Evolutionary conservation across 2,797 vertebrate species (phyloP).

Genomic region (Pipistrellus nathusii): DNA sequence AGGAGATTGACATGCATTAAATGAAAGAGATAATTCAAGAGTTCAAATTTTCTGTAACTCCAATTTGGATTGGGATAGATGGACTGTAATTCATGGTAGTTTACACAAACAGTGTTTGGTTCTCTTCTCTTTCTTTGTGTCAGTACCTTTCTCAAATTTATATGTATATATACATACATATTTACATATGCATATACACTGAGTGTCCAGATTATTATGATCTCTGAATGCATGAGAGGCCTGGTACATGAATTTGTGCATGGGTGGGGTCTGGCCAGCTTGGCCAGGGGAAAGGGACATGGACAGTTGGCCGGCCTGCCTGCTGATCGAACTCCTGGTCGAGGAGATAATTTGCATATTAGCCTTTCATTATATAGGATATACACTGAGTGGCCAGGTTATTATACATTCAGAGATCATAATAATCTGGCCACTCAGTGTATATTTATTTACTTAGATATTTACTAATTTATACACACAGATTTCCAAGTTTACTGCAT

Average conservation of each 20-base stretch:
- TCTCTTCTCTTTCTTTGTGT: background rate
- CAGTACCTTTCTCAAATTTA: constrained; percentile 27
- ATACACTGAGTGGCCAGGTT: too few relatives aligned
- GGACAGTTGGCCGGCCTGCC: too few relatives aligned
- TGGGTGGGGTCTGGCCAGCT: too few relatives aligned
- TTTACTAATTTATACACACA: background rate
- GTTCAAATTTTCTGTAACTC: constrained; percentile 1
- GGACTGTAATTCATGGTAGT: background rate
- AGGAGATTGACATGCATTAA: background rate
- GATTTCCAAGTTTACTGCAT: background rate
- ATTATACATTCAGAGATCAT: too few relatives aligned
- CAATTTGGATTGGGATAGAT: background rate
- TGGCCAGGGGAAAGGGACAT: too few relatives aligned
- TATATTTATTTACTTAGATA: background rate
- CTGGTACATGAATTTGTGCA: too few relatives aligned
- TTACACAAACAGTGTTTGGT: background rate
- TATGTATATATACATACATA: background rate
- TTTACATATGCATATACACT: background rate
- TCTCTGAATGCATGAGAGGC: too few relatives aligned
- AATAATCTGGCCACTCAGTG: too few relatives aligned
- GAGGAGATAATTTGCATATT: too few relatives aligned
- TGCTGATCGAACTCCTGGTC: too few relatives aligned
- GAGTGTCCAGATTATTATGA: too few relatives aligned
- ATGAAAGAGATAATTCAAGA: constrained; percentile 4
- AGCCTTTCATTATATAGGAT: too few relatives aligned